Evolutionary conservation across 2,888 invertebrate species (phyloP).

Genomic region (Agonum fuliginosum): DNA sequence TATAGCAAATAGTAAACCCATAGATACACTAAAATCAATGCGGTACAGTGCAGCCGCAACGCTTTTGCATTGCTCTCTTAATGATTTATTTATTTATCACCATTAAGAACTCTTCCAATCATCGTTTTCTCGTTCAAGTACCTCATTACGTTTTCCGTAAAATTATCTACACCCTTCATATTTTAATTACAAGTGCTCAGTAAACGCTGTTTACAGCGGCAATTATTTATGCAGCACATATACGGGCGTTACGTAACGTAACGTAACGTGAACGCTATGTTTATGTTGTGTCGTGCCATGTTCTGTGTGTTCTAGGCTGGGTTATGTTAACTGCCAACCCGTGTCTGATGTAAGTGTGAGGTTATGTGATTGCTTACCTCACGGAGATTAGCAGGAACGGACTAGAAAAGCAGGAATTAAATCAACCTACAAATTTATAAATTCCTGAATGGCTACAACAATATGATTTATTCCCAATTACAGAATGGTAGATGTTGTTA

Average conservation of each 20-base stretch:
- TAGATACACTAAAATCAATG: too few species aligned
- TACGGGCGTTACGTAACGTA: slow-evolving; percentile 3
- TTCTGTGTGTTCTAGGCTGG: not conserved
- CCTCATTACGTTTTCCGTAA: slow-evolving; percentile 37
- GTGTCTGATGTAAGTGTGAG: not conserved
- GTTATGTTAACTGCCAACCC: slow-evolving; percentile 4
- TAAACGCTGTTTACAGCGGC: slow-evolving; percentile 36
- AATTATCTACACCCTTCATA: slow-evolving; percentile 44
- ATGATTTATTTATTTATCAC: too few species aligned
- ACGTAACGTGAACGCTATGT: not conserved
- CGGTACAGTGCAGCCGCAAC: too few species aligned
- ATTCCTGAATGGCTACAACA: too few species aligned
- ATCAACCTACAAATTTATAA: too few species aligned
- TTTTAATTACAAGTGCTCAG: slow-evolving; percentile 45
- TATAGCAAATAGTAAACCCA: too few species aligned
- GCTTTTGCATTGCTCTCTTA: too few species aligned
- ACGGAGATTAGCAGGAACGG: not conserved
- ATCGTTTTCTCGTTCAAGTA: too few species aligned
- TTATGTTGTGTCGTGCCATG: not conserved
- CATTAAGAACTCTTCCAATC: too few species aligned
- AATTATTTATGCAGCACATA: slow-evolving; percentile 48
- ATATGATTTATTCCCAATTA: too few species aligned
- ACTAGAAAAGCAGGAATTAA: too few species aligned
- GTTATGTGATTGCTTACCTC: slow-evolving; percentile 11
- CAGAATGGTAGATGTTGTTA: too few species aligned